Evolutionary conservation across 2,797 vertebrate genomes (phyloP).

Genomic region (Lates japonicus): DNA sequence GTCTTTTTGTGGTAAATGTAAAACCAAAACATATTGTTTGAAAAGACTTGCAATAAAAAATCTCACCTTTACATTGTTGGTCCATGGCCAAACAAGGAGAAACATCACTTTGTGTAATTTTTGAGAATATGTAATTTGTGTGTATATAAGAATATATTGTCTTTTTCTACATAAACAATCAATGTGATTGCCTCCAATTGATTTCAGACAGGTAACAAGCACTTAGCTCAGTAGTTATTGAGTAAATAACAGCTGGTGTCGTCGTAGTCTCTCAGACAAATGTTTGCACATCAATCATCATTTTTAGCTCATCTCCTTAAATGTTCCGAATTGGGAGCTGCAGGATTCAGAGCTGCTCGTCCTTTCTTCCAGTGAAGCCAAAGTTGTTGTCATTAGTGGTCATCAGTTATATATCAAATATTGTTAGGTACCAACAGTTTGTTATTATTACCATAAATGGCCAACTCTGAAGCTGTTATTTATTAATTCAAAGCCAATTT

Average conservation of each 20-base stretch:
- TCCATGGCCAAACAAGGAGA: not conserved
- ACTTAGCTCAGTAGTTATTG: not conserved
- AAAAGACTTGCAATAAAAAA: not conserved
- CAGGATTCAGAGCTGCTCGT: not conserved
- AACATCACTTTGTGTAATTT: not conserved
- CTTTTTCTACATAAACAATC: not conserved
- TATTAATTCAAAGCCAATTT: not conserved
- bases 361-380: not conserved
- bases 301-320: not conserved
- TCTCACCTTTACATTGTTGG: no score
- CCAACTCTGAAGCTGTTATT: not conserved
- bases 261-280: not conserved
- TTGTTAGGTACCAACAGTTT: not conserved
- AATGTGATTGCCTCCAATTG: not conserved
- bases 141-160: not conserved
- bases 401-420: not conserved
- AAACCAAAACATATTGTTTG: not conserved
- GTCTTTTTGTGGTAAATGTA: not conserved
- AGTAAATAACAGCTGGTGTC: not conserved
- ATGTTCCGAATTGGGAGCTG: not conserved
- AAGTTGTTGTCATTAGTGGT: not conserved
- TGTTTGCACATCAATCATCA: not conserved
- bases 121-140: no score
- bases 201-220: not conserved
- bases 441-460: not conserved